These are phyloP conservation scores for Rhodophaea formosa DNA, from an alignment of 2,888 invertebrate species.

Conservation along the genomic window DNA sequence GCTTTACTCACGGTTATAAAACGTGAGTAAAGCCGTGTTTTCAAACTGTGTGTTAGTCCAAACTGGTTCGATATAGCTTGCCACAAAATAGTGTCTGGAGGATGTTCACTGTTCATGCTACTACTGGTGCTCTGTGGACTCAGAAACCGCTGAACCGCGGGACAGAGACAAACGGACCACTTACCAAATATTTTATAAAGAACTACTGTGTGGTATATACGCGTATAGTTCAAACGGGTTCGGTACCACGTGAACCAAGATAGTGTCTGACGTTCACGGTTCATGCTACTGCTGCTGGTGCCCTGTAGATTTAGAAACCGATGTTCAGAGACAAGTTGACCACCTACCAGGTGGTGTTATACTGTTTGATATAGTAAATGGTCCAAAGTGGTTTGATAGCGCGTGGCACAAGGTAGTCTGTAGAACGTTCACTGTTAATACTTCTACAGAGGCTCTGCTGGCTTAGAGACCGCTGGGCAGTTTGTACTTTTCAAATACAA, in stretches of 20 bases:
- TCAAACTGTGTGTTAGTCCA: no score
- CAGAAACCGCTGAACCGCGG: slow-evolving; percentile 84
- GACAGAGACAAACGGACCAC: slow-evolving; percentile 92
- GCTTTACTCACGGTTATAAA: no score
- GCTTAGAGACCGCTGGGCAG: slow-evolving; percentile 88
- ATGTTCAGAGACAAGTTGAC: slow-evolving; percentile 92
- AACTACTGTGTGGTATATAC: no score
- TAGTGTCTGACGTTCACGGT: no score
- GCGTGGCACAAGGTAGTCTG: slow-evolving; percentile 92
- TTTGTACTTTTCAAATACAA: no score
- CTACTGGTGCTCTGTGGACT: slow-evolving; percentile 88
- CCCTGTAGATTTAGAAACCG: slow-evolving; percentile 85
- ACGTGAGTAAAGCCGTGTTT: no score
- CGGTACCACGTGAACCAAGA: slow-evolving; percentile 91
- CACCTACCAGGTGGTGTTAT: slow-evolving; percentile 86
- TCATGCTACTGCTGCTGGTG: no score
- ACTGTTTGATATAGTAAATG: no score
- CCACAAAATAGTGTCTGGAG: slow-evolving; percentile 92
- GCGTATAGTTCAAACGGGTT: slow-evolving; percentile 57
- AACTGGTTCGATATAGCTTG: slow-evolving; percentile 94
- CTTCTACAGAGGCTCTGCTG: slow-evolving; percentile 88
- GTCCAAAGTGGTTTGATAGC: slow-evolving; percentile 94
- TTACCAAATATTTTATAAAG: slow-evolving; percentile 85
- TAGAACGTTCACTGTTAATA: slow-evolving; percentile 90
- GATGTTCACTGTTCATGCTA: slow-evolving; percentile 89